Evolutionary conservation across 2,888 invertebrate genomes (phyloP), one percentile per base, ranked within the genome.

Genomic region (Hofmannophila pseudospretella): DNA sequence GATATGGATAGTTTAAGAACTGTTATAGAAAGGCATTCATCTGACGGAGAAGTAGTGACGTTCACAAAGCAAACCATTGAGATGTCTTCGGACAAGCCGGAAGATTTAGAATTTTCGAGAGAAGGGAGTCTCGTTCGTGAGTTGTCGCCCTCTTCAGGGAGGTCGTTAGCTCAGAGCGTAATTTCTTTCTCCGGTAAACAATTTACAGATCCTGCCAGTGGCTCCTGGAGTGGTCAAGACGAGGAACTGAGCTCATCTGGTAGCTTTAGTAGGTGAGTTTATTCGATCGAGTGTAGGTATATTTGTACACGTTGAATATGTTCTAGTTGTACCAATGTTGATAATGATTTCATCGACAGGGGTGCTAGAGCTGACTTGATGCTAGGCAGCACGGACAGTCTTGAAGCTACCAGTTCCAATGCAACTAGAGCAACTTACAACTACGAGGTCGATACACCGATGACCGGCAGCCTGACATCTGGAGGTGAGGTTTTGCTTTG

Each of bases 381-480:
- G 58, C 58, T 82, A 4, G 91, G 91, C 30, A 93, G 92, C 56
- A 92, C 91, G 0, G 93, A 92, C 48, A 93, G 92, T 48, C 66
- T 94, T 35, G 94, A 94, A 58, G 92, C 91, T 2, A 93, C 94
- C 5, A 94, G 94, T 51, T 93, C 94, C 0, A 91, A 92, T 30
- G 94, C 93, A 0, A 95, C 95, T 1, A 91, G 94, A 53, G 95
- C 94, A 7, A 94, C 94, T 0, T 94, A 93, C 62, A 94, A 94
- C 64, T 94, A 93, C 49, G 94, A 95, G 70, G 93, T 93, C 0
- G 94, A 95, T 60, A 95, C 95, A 0, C 91, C 94, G 25, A 94
- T 94, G 92, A 94, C 95, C 0, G 94, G 94, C 36, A 95, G 95
- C 69, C 90, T 94, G 36, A 94, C 95, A 11, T 95, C 95, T 69